These are phyloP conservation scores for Limnephilus lunatus DNA, from an alignment of 2,888 invertebrate species.

Conservation along the genomic window DNA sequence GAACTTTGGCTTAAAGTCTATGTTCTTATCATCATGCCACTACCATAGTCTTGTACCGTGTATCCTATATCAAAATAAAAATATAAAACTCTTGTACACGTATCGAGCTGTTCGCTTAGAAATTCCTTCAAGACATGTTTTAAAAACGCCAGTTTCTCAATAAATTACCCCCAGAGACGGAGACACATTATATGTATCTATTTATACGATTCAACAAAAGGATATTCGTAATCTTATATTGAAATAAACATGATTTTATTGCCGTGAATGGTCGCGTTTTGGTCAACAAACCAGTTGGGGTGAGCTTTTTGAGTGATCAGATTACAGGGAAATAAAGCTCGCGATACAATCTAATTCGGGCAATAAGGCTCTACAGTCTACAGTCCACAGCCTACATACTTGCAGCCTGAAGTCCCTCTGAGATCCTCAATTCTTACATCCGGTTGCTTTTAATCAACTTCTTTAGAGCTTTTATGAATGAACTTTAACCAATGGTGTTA, in stretches of 20 bases:
- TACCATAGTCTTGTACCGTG: not conserved
- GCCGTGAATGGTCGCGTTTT: constrained; percentile 28
- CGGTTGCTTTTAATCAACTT: constrained; percentile 4
- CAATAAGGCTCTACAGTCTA: constrained; percentile 33
- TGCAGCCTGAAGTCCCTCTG: not conserved
- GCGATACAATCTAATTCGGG: constrained; percentile 48
- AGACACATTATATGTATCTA: constrained; percentile 6
- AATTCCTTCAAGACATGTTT: not conserved
- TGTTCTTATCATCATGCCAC: not conserved
- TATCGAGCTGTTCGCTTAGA: not conserved
- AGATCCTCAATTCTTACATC: constrained; percentile 39
- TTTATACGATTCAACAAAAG: not conserved
- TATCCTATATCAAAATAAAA: not conserved
- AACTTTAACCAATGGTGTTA: not conserved
- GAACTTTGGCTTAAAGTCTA: not conserved
- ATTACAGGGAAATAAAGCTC: constrained; percentile 44
- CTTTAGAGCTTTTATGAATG: not conserved
- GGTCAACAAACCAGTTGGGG: constrained; percentile 48
- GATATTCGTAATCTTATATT: constrained; percentile 6
- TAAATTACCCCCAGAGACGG: not conserved
- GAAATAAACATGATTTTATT: constrained; percentile 47
- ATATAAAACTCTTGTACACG: not conserved
- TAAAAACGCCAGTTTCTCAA: constrained; percentile 4
- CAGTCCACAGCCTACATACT: not conserved
- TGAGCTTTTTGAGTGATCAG: constrained; percentile 52